Conservation (phyloP, 2,888 invertebrate genomes). For the Ornithoptera priamus region DNA sequence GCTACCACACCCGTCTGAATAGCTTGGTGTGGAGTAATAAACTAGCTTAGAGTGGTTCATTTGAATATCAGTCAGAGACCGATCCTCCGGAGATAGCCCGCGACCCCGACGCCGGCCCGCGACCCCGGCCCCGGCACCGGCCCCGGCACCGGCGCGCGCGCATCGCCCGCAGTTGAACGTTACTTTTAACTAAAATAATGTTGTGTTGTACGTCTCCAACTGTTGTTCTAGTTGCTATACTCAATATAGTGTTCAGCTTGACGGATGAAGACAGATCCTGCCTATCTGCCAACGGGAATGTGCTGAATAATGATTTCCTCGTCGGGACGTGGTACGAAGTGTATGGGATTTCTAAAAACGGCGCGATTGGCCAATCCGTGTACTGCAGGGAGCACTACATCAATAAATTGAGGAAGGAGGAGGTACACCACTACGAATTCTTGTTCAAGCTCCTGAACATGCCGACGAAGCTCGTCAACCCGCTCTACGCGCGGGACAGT, state of each 20-base stretch:
- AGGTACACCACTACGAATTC: conserved; percentile 3
- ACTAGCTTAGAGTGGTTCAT: no score
- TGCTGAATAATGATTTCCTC: conserved; percentile 13
- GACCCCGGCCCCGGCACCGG: no score
- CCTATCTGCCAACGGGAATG: neutral
- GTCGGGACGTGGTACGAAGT: conserved; percentile 24
- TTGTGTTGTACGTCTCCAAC: no score
- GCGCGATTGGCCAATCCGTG: neutral
- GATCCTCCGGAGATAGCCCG: no score
- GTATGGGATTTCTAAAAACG: neutral
- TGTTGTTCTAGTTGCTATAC: no score
- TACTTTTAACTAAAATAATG: no score
- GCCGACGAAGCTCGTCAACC: conserved; percentile 12
- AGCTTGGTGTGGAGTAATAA: no score
- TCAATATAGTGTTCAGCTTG: neutral
- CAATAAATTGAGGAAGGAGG: conserved; percentile 7
- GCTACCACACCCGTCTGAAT: no score
- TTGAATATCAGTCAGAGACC: no score
- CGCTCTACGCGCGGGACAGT: conserved; percentile 11
- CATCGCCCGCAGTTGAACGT: no score
- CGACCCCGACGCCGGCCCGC: no score
- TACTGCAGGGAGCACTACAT: conserved; percentile 16
- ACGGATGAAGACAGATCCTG: conserved; percentile 8
- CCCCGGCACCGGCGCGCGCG: no score
- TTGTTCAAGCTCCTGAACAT: conserved; percentile 9